These are phyloP conservation scores for Pyrocephalus nanus DNA, from an alignment of 2,797 vertebrate species.

Conservation along the genomic window DNA sequence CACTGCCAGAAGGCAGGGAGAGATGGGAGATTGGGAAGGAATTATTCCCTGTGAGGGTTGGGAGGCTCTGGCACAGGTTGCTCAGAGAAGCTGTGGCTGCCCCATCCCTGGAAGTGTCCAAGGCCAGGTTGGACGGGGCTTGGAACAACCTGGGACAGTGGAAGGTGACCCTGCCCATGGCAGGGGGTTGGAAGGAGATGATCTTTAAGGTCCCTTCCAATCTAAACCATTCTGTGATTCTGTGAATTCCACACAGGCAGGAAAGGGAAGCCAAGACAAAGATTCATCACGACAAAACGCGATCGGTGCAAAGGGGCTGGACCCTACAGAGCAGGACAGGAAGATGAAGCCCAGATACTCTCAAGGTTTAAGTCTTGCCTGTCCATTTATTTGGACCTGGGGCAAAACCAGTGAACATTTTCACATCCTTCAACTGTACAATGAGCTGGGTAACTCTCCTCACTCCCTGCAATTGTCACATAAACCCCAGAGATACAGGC, in stretches of 20 bases:
- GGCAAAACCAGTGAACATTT: not conserved
- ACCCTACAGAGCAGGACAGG: not conserved
- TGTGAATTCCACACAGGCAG: not conserved
- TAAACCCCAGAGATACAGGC: not conserved
- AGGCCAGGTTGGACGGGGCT: not conserved
- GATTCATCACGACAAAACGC: not conserved
- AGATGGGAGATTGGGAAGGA: not conserved
- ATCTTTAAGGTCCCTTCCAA: not conserved
- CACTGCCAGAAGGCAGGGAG: not conserved
- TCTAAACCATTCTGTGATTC: not conserved
- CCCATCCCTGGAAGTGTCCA: not conserved
- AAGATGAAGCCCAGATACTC: not conserved
- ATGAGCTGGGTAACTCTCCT: not conserved
- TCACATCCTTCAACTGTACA: not conserved
- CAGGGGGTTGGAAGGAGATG: fast-evolving
- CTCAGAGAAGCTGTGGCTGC: not conserved
- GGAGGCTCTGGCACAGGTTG: not conserved
- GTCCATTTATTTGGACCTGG: not conserved
- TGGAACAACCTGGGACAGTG: fast-evolving
- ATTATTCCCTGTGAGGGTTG: fast-evolving
- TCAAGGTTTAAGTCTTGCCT: not conserved
- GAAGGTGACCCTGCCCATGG: not conserved
- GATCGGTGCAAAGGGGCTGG: not conserved
- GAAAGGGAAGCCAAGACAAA: not conserved
- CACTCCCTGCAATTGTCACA: not conserved